These are phyloP conservation scores for Festucalex cinctus DNA, from an alignment of 2,113 vertebrate species.

Conservation along the genomic window DNA sequence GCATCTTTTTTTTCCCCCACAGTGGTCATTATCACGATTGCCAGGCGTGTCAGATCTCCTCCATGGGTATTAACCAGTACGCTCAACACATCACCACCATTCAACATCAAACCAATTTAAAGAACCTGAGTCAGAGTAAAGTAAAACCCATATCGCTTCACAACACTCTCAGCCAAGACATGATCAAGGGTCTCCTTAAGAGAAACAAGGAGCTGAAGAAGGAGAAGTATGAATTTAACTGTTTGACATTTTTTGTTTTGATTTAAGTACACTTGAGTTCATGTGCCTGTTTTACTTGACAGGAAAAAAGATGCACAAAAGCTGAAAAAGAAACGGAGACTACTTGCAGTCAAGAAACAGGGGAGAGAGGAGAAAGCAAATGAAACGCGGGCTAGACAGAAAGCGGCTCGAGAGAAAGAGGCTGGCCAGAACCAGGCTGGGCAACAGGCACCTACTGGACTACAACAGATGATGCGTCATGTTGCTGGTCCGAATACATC, in stretches of 20 bases:
- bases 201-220: slow-evolving; percentile 39
- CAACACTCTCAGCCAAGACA: slow-evolving; percentile 4
- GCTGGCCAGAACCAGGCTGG: background rate
- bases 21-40: slow-evolving; percentile 82
- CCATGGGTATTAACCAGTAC: slow-evolving; percentile 78
- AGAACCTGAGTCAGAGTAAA: slow-evolving; percentile 55
- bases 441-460: background rate
- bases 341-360: background rate
- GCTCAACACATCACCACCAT: slow-evolving; percentile 81
- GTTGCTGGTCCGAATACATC: accelerated
- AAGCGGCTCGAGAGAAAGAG: background rate
- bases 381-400: background rate
- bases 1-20: slow-evolving; percentile 18
- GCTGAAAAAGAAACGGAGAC: background rate
- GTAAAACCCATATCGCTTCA: slow-evolving; percentile 50
- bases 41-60: slow-evolving; percentile 76
- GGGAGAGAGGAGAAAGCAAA: background rate
- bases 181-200: background rate
- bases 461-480: background rate
- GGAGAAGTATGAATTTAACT: slow-evolving; percentile 27
- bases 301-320: slow-evolving; percentile 28
- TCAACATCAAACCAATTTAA: slow-evolving; percentile 77
- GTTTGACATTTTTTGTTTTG: background rate
- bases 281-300: background rate
- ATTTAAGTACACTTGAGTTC: background rate